Percentiles rank a stretch among this genome's conserved stretches.
Evolutionary conservation across 2,113 vertebrate genomes (phyloP).

Genomic region (Recurvirostra avosetta): DNA sequence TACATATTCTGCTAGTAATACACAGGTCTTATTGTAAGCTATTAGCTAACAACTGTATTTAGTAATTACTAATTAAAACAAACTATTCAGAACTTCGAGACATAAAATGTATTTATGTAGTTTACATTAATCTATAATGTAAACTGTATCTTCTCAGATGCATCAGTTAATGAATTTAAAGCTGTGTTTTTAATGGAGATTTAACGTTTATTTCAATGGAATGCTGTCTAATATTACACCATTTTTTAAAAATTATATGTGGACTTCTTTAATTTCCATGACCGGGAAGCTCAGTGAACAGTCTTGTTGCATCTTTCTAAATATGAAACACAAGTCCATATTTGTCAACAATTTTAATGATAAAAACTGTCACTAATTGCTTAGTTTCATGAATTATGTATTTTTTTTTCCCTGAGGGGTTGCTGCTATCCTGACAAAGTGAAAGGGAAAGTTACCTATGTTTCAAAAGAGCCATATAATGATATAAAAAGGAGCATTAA

Average conservation of each 20-base stretch:
- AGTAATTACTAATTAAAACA: background rate
- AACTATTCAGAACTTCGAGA: background rate
- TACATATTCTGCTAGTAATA: background rate
- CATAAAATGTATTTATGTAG: background rate
- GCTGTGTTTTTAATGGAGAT: background rate
- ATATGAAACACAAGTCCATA: fast-evolving
- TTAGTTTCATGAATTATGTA: background rate
- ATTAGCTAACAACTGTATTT: background rate
- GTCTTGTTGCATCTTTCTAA: background rate
- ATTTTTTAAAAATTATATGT: background rate
- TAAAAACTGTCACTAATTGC: background rate
- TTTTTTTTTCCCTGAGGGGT: background rate
- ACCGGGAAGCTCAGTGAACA: background rate
- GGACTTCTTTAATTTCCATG: background rate
- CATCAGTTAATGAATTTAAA: background rate
- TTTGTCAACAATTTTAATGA: background rate
- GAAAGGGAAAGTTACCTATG: background rate
- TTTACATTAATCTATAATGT: background rate
- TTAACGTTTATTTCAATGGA: background rate
- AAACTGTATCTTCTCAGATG: background rate
- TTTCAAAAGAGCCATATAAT: background rate
- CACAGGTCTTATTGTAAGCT: background rate
- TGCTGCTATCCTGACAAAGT: background rate
- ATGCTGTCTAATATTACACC: background rate
- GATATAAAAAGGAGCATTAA: background rate